Evolutionary conservation across 2,113 vertebrate species (phyloP), one percentile per base, ranked within the genome.

Genomic region (Myrmecobius fasciatus): DNA sequence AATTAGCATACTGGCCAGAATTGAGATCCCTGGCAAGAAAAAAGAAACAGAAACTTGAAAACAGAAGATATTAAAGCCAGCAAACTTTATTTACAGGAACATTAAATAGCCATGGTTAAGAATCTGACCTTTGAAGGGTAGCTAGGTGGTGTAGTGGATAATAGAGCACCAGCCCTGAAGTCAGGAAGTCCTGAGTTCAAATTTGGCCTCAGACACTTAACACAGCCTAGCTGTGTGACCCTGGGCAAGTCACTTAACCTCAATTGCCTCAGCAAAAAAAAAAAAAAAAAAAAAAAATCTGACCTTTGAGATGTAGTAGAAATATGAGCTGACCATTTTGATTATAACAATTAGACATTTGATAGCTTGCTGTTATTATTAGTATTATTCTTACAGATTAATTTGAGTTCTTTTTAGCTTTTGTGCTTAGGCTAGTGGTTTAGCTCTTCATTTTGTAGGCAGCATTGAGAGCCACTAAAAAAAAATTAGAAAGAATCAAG

Each of bases 31-130:
- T 43, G n/a, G 36, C 20, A 24, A 10, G 6, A 43, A 83, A 83
- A 83, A 91, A 49, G 54, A 92, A 91, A 75, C 53, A 94, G 91
- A 93, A 67, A 17, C 1, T 92, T 31, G 92, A 53, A 94, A 0
- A 89, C 46, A 91, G 91, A 25, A 93, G 8, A 54, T 53, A 51
- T 31, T 6, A 51, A 95, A 91, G 22, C 47, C 47, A 93, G 51
- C 26, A 20, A 83, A n/a, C 43, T 53, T 83, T 89, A 54, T 88
- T 91, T 88, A 53, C 47, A 52, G 93, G 43, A 90, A 91, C 51
- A 91, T 93, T 91, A 88, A 92, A 12, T 52, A 94, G 60, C 3
- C 53, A 20, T 91, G 49, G 31, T 88, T 52, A 56, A 24, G 24
- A 52, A 91, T 94, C 49, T 88, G 56, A 89, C 51, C 10, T 67